phyloP scores from a whole-genome alignment of 2,888 invertebrate genomes.

The Nymphalis c-album region DNA sequence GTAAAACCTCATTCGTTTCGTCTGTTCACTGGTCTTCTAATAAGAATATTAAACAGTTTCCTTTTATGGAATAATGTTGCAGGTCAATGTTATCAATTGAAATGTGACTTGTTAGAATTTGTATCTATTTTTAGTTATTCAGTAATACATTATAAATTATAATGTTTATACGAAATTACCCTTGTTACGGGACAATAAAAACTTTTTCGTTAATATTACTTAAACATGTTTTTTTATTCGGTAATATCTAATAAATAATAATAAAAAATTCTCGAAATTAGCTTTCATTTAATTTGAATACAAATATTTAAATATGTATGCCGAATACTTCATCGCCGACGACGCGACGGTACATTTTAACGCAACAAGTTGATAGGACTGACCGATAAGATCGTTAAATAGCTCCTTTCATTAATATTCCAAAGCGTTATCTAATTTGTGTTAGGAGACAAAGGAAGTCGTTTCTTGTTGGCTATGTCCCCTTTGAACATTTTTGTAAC shows the following conservation, averaged over 20 bases:
- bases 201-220: neutral
- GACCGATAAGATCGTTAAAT: conserved; percentile 40
- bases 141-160: neutral
- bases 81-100: conserved; percentile 6
- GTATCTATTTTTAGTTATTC: neutral
- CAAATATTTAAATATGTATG: neutral
- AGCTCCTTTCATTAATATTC: conserved; percentile 68
- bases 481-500: conserved; percentile 54
- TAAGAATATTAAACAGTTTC: conserved; percentile 11
- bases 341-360: conserved; percentile 18
- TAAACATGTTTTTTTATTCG: no score
- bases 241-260: no score
- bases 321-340: neutral
- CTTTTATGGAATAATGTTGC: neutral
- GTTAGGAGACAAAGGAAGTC: conserved; percentile 70
- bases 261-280: neutral
- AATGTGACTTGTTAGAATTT: neutral
- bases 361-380: conserved; percentile 39
- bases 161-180: neutral
- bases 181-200: neutral
- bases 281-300: neutral
- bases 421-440: conserved; percentile 66
- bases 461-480: conserved; percentile 59
- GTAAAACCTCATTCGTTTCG: conserved; percentile 13
- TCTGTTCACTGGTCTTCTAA: conserved; percentile 3